phyloP scores from a whole-genome alignment of 2,888 invertebrate genomes.

The Tetheella fluctuosa region DNA sequence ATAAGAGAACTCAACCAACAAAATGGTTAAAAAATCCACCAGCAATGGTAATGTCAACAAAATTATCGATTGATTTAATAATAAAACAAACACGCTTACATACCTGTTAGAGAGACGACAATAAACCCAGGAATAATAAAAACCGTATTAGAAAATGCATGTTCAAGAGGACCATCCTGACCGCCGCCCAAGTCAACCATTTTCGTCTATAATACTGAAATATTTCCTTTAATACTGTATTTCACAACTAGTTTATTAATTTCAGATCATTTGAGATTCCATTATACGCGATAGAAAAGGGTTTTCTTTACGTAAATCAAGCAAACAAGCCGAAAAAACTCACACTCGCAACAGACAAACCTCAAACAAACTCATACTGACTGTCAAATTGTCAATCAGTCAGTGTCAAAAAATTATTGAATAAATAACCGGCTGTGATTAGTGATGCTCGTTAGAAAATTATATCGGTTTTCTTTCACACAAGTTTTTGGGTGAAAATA shows the following conservation, averaged over 20 bases:
- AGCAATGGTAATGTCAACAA: no score
- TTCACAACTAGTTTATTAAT: not conserved
- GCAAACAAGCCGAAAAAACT: slow-evolving; percentile 5
- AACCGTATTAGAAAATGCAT: slow-evolving; percentile 94
- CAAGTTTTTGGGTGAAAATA: no score
- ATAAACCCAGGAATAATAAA: slow-evolving; percentile 94
- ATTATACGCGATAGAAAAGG: not conserved
- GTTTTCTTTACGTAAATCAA: not conserved
- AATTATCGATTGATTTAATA: slow-evolving; percentile 12
- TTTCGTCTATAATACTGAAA: slow-evolving; percentile 60
- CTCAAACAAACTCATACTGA: not conserved
- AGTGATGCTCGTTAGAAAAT: no score
- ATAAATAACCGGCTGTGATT: no score
- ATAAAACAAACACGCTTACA: slow-evolving; percentile 53
- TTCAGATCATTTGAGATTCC: slow-evolving; percentile 10
- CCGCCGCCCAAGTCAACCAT: slow-evolving; percentile 95
- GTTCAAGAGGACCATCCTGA: slow-evolving; percentile 91
- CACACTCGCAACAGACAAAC: not conserved
- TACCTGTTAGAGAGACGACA: slow-evolving; percentile 91
- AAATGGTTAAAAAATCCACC: no score
- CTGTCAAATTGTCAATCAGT: no score
- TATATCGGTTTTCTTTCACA: no score
- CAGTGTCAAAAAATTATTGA: no score
- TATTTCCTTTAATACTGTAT: slow-evolving; percentile 50
- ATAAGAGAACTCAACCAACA: no score